These are phyloP conservation scores for Chironomus tepperi DNA, from an alignment of 1,140 invertebrate species.

Conservation along the genomic window DNA sequence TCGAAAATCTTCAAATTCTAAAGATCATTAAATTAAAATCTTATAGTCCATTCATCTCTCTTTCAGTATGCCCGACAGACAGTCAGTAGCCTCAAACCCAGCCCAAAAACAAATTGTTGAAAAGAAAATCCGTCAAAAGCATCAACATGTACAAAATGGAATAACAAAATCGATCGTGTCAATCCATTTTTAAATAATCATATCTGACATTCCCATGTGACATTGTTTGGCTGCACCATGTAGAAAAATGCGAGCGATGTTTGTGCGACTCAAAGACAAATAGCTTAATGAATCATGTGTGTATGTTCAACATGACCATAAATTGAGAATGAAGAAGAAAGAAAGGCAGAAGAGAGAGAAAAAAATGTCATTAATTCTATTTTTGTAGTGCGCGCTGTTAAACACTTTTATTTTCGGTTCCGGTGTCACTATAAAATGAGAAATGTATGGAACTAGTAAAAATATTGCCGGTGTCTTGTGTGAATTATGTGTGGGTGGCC, in stretches of 20 bases:
- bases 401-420: background rate
- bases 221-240: background rate
- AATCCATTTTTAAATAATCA: background rate
- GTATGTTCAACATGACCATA: conserved; percentile 10
- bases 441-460: background rate
- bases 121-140: background rate
- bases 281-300: background rate
- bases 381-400: background rate
- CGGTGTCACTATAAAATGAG: conserved; percentile 6
- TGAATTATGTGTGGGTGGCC: background rate
- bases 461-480: background rate
- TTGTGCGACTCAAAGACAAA: background rate
- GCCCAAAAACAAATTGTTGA: no score
- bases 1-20: no score
- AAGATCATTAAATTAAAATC: no score
- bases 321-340: background rate
- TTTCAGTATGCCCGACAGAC: no score
- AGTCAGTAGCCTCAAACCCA: no score
- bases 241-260: background rate
- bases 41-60: no score
- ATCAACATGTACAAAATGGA: background rate
- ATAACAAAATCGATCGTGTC: background rate
- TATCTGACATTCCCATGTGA: background rate
- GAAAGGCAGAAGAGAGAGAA: background rate
- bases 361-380: conserved; percentile 14